Evolutionary conservation across 2,888 invertebrate genomes (phyloP), one percentile per base, ranked within the genome.

Genomic region (Coelinius sp.): DNA sequence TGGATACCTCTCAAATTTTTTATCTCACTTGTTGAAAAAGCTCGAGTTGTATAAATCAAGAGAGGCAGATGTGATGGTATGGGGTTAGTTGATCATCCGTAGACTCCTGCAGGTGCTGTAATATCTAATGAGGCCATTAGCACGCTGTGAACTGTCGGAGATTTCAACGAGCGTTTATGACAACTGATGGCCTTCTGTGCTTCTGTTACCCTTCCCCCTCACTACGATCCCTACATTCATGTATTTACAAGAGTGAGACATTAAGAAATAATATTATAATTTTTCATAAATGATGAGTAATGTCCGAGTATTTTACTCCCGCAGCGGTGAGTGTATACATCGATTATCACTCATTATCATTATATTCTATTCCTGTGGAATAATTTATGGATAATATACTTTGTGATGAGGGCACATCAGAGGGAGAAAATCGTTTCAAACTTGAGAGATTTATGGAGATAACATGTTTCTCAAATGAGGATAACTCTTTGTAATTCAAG

Each of bases 81-180:
- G 46, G 53, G 66, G 44, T 59, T 53, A 70, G 71, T 76, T 75
- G 68, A 76, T 75, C 74, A 63, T 70, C 65, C 74, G 65, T 63
- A 68, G 74, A 73, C 70, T 73, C 75, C 53, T 75, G 74, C 71
- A 71, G 67, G 71, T 71, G 66, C 62, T 53, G 72, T 72, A 80
- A 78, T 79, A 81, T 81, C 80, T 84, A 83, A 85, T 82, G 81
- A 82, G 80, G 80, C 80, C 76, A 85, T 84, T 84, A 85, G 81
- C 82, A 84, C 80, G 83, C 85, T 77, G 74, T 75, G 76, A 79
- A 76, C 75, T 75, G 75, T 73, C 80, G 79, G 79, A 75, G 80
- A 82, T 81, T 80, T 77, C 76, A 79, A 76, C 73, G 76, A 79
- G 76, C 81, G 78, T 81, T 84, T 81, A 83, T 82, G 82, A 83